Base-by-base conservation (phyloP, 1,140 invertebrate genomes). In the Meloidogyne floridensis region DNA sequence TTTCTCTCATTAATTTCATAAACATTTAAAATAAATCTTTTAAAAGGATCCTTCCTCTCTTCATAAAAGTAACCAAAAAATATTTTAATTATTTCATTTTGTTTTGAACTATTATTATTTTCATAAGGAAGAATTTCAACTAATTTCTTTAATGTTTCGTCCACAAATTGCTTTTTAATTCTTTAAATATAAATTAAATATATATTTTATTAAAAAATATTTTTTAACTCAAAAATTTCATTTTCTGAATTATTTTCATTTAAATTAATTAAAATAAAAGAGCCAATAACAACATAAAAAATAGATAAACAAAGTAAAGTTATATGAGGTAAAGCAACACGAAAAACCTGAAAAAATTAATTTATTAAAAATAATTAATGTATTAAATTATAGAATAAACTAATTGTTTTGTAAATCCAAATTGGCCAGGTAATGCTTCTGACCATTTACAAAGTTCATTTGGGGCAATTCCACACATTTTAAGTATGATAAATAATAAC, bases 301-400 rank as follows among this genome's bases (percentile, higher is more conserved):
- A 89, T 76, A 20, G 88, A 90, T 70, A 89, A 85, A 32, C 90
- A 69, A n/a, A 89, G 77, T 59, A 89, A 80, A n/a, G 83, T 87
- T n/a, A 89, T 86, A 76, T 89, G 88, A 20, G 88, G 88, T 53
- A 89, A 80, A n/a, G 88, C 87, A 15, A 90, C 84, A 11, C 89
- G 86, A 20, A 89, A 82, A 8, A 89, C 88, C 88, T 89, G 47
- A 15, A 3, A 32, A 54, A 74, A 59, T 32, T 32, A 56, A 32
- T 43, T 10, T 42, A 32, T 20, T 84, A 73, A 18, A n/a, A 56
- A 32, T 20, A 71, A 65, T 59, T 53, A 32, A 32, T 32, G 32
- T 32, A 32, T 15, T 32, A 80, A 74, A 11, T 13, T 11, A 70
- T 81, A 84, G 15, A 80, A 43, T 56, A 20, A 74, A 89, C 87